phyloP scores from a whole-genome alignment of 1,140 invertebrate genomes.

The Nautilus pompilius region DNA sequence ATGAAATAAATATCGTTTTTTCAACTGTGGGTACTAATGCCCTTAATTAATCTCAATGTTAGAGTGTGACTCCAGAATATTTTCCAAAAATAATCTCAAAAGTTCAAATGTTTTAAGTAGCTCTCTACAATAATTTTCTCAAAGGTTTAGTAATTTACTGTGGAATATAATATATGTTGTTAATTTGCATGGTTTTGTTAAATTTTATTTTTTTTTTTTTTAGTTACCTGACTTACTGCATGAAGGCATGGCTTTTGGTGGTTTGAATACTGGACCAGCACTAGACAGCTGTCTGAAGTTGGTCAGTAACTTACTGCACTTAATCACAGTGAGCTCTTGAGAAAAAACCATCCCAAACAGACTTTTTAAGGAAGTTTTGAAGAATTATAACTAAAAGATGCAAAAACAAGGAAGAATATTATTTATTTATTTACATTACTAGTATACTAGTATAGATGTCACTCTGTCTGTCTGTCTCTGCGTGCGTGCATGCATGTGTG shows the following conservation, averaged over 20 bases:
- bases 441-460: too few species aligned
- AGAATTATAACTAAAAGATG: too few species aligned
- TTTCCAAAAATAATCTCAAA: not conserved
- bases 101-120: not conserved
- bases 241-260: conserved; percentile 95
- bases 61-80: not conserved
- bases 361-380: too few species aligned
- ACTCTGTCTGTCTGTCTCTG: too few species aligned
- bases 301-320: conserved; percentile 37
- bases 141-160: not conserved
- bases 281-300: conserved; percentile 87
- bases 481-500: too few species aligned
- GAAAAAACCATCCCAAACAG: too few species aligned
- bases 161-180: not conserved
- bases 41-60: not conserved
- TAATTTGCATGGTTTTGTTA: not conserved
- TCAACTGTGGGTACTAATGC: not conserved
- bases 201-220: conserved; percentile 48
- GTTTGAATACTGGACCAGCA: conserved; percentile 96
- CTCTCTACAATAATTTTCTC: not conserved
- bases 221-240: conserved; percentile 91
- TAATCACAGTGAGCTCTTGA: too few species aligned
- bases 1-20: too few species aligned
- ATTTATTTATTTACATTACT: too few species aligned
- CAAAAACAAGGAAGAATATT: too few species aligned